Percentiles rank a stretch among this genome's conserved stretches.
Evolutionary conservation across 2,888 invertebrate genomes (phyloP).

Genomic region (Epirrita christyi): DNA sequence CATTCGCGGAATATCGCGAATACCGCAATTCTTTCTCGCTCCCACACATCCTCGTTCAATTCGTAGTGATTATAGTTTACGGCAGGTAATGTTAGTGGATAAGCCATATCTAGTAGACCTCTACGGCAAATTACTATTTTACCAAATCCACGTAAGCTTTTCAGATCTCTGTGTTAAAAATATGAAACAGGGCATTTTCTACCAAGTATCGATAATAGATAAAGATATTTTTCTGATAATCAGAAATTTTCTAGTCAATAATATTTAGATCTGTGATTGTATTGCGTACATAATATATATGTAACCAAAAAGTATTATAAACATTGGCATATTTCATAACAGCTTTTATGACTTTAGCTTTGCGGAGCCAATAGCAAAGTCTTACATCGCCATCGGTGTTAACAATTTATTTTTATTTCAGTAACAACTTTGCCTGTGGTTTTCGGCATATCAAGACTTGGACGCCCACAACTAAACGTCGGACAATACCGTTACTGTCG

Average conservation of each 20-base stretch:
- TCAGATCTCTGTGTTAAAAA: no score
- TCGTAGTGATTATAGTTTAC: no score
- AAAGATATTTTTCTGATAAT: background rate
- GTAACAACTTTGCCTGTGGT: conserved; percentile 3
- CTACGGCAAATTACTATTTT: no score
- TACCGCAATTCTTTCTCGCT: no score
- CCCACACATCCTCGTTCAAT: no score
- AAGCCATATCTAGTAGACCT: no score
- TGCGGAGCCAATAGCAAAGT: background rate
- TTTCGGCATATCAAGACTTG: conserved; percentile 40
- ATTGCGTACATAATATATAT: background rate
- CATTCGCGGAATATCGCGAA: no score
- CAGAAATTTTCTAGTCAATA: background rate
- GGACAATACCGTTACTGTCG: conserved; percentile 44
- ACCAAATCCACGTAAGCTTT: no score
- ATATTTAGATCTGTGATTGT: background rate
- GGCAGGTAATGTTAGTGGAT: no score
- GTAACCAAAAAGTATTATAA: background rate
- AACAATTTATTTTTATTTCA: conserved; percentile 7
- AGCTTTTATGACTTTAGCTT: background rate
- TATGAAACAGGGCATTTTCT: background rate
- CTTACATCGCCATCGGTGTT: background rate
- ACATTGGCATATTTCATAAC: background rate
- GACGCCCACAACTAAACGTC: conserved; percentile 42
- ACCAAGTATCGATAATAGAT: background rate